These are phyloP conservation scores for Nipponacmea schrenckii DNA, from an alignment of 2,888 invertebrate genomes.

Conservation along the genomic window DNA sequence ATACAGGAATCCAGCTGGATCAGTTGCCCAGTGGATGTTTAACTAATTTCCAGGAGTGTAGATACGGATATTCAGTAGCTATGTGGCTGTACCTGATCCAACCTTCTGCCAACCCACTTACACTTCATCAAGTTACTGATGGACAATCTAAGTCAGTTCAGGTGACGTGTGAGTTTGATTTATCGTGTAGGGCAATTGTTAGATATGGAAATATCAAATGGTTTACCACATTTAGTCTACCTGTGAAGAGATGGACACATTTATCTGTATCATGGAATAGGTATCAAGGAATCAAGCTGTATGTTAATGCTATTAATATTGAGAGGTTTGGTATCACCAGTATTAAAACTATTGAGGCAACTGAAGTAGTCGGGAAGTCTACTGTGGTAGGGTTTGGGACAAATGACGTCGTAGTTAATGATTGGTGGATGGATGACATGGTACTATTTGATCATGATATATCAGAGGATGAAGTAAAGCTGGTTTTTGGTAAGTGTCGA, in stretches of 20 bases:
- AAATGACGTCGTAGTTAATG: neutral
- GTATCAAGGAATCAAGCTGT: slow-evolving; percentile 20
- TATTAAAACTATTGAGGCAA: neutral
- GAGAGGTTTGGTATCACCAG: slow-evolving; percentile 14
- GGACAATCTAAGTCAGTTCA: neutral
- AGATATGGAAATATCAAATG: slow-evolving; percentile 6
- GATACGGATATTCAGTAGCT: slow-evolving; percentile 24
- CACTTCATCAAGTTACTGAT: neutral
- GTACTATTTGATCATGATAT: slow-evolving; percentile 15
- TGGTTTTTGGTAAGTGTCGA: slow-evolving; percentile 9
- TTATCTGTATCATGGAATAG: slow-evolving; percentile 30
- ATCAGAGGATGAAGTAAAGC: slow-evolving; percentile 2
- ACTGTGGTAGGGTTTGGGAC: slow-evolving; percentile 1
- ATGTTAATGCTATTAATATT: slow-evolving; percentile 26
- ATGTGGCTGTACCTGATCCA: slow-evolving; percentile 24
- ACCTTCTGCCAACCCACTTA: neutral
- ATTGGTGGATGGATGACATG: slow-evolving; percentile 18
- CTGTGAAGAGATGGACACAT: slow-evolving; percentile 24
- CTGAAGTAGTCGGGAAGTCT: neutral
- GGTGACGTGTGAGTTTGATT: neutral
- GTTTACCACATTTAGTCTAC: slow-evolving; percentile 19
- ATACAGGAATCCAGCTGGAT: slow-evolving; percentile 19
- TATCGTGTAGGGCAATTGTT: neutral
- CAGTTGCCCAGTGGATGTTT: slow-evolving; percentile 19
- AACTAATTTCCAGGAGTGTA: slow-evolving; percentile 20